These are phyloP conservation scores for Talpa occidentalis DNA, from an alignment of 2,113 vertebrate species.

Conservation along the genomic window DNA sequence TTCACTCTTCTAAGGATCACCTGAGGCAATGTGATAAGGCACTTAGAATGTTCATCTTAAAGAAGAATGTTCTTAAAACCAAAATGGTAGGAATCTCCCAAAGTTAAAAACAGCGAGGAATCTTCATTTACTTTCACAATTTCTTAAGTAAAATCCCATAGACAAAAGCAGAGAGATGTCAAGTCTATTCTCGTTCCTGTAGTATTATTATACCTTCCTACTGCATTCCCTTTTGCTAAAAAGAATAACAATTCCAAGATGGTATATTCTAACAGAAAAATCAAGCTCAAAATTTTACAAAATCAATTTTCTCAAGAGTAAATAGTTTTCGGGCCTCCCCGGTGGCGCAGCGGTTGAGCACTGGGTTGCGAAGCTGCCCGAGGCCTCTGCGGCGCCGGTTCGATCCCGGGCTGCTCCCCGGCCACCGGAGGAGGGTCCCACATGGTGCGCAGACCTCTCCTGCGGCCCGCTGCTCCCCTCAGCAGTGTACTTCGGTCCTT, in stretches of 20 bases:
- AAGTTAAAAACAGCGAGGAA: neutral
- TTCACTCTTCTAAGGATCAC: neutral
- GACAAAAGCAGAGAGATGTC: neutral
- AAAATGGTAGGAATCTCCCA: neutral
- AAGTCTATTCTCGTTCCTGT: neutral
- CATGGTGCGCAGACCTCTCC: no score
- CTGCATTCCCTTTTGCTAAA: neutral
- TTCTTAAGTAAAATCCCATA: neutral
- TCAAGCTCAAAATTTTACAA: neutral
- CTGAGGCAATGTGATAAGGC: neutral
- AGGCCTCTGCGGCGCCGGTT: no score
- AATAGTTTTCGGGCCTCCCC: neutral
- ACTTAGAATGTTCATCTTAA: neutral
- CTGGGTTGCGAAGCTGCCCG: no score
- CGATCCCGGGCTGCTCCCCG: no score
- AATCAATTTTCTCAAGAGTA: slow-evolving; percentile 60
- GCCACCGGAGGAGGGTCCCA: no score
- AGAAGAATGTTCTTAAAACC: neutral
- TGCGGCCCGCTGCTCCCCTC: no score
- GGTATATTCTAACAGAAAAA: slow-evolving; percentile 43
- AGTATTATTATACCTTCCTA: neutral
- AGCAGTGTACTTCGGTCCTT: no score
- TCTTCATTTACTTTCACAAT: neutral
- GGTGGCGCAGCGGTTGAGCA: no score
- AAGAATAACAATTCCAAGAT: neutral